phyloP scores from a whole-genome alignment of 2,888 invertebrate species.

The Empis livida region DNA sequence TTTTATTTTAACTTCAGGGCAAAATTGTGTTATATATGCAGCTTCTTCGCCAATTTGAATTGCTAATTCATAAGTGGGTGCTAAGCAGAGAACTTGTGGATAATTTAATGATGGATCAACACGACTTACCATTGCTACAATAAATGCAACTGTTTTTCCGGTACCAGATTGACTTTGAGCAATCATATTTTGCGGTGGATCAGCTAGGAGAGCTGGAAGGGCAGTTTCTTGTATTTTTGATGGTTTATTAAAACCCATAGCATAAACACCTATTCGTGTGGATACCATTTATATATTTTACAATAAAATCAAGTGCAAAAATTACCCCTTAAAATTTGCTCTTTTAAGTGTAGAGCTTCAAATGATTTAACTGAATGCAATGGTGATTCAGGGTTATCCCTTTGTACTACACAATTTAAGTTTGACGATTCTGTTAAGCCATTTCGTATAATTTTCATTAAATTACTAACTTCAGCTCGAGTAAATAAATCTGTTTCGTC shows the following conservation, averaged over 20 bases:
- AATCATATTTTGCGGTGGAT: conserved; percentile 96
- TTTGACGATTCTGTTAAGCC: conserved; percentile 64
- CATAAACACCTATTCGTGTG: conserved; percentile 65
- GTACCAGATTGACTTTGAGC: conserved; percentile 99
- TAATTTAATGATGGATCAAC: conserved; percentile 66
- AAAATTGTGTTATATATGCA: conserved; percentile 86
- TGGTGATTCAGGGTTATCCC: conserved; percentile 80
- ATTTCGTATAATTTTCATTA: conserved; percentile 76
- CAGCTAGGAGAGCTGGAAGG: conserved; percentile 81
- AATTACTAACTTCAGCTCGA: conserved; percentile 62
- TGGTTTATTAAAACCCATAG: conserved; percentile 94
- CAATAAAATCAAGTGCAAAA: not conserved
- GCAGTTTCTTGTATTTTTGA: conserved; percentile 98
- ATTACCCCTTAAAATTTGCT: conserved; percentile 76
- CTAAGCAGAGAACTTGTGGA: conserved; percentile 81
- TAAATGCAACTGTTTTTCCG: conserved; percentile 98
- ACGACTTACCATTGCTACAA: conserved; percentile 88
- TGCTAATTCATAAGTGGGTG: conserved; percentile 96
- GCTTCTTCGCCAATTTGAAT: conserved; percentile 95
- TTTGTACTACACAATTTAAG: conserved; percentile 69
- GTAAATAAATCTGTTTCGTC: conserved; percentile 19
- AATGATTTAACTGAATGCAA: conserved; percentile 78
- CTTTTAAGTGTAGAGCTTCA: conserved; percentile 69
- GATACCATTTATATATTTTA: not conserved
- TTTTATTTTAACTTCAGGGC: conserved; percentile 76